These are phyloP conservation scores for Tenthredo notha DNA, from an alignment of 2,888 invertebrate genomes.

Conservation along the genomic window DNA sequence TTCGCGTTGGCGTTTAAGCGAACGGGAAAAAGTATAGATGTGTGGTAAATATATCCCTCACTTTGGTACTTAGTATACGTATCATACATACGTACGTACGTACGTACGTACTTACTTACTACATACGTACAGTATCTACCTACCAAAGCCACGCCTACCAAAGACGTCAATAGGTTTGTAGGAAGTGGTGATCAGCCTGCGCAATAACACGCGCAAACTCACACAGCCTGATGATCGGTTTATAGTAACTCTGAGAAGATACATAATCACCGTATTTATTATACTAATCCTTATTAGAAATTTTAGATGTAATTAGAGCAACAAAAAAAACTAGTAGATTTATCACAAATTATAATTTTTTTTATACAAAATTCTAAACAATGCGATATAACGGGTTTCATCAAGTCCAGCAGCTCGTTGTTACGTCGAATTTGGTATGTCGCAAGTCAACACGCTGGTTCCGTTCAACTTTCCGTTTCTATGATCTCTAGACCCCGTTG, in stretches of 20 bases:
- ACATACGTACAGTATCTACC: conserved; percentile 31
- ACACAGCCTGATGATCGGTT: not conserved
- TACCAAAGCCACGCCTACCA: conserved; percentile 77
- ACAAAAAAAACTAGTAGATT: not conserved
- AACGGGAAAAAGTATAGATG: conserved; percentile 60
- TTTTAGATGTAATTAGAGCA: not conserved
- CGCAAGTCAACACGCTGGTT: not conserved
- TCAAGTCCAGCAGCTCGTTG: not conserved
- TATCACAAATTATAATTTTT: not conserved
- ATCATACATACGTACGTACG: conserved; percentile 53
- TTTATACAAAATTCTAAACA: not conserved
- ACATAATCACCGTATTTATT: not conserved
- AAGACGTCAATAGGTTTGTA: conserved; percentile 76
- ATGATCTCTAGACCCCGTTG: not conserved
- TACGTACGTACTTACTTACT: conserved; percentile 56
- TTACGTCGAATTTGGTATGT: conserved; percentile 6
- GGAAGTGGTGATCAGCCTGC: conserved; percentile 48
- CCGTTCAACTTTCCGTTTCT: not conserved
- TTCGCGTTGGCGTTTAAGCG: conserved; percentile 55
- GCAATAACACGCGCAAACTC: conserved; percentile 37
- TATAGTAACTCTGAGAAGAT: not conserved
- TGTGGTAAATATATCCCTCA: conserved; percentile 74
- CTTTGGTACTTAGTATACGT: conserved; percentile 34
- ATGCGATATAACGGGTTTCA: not conserved
- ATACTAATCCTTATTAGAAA: not conserved